These are phyloP conservation scores for Ceratosolen solmsi DNA, from an alignment of 1,140 invertebrate genomes.

Conservation along the genomic window DNA sequence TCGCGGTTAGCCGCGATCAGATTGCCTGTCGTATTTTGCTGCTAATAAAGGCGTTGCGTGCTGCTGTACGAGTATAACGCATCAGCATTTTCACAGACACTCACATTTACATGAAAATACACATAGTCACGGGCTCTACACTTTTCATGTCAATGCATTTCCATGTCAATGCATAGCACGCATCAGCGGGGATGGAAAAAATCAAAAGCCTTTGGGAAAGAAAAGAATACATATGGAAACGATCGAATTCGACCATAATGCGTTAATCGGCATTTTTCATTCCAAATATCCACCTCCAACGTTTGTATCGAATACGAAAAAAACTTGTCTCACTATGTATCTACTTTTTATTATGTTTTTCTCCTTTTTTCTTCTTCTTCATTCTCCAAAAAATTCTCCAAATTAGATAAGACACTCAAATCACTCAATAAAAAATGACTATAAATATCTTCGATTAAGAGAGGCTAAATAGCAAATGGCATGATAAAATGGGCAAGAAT, in stretches of 20 bases:
- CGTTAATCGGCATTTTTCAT: neutral
- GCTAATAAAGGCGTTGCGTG: constrained; percentile 64
- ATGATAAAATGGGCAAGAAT: neutral
- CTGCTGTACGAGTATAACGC: neutral
- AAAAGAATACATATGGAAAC: neutral
- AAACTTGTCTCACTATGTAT: neutral
- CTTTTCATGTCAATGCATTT: constrained; percentile 21
- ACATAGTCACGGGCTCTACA: too few relatives aligned
- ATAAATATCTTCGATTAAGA: too few relatives aligned
- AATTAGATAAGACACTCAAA: too few relatives aligned
- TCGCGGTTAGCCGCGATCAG: constrained; percentile 64
- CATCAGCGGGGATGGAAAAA: neutral
- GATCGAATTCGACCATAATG: constrained; percentile 21
- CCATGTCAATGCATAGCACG: constrained; percentile 9
- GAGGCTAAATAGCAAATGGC: too few relatives aligned
- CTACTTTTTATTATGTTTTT: neutral
- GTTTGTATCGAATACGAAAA: too few relatives aligned
- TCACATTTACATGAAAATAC: too few relatives aligned
- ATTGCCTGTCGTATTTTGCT: constrained; percentile 67
- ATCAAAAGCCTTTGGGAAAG: neutral
- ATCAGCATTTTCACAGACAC: neutral
- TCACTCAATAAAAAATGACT: too few relatives aligned
- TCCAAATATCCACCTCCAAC: too few relatives aligned
- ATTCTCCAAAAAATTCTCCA: too few relatives aligned
- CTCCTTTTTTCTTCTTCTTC: neutral